phyloP scores from a whole-genome alignment of 35 echinoderm and acorn worm species.

The Heliocidaris erythrogramma region DNA sequence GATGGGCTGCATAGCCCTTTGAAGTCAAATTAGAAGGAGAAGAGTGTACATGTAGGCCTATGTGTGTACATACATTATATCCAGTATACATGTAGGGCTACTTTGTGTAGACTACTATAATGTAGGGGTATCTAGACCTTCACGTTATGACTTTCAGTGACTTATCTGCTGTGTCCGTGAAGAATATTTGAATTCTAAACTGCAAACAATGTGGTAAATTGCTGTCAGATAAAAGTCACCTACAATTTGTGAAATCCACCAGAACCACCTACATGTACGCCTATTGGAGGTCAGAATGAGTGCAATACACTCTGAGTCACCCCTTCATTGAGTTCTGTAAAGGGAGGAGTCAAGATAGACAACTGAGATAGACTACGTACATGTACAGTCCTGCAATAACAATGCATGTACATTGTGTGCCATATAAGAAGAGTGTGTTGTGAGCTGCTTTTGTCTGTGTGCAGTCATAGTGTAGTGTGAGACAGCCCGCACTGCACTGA shows the following conservation, averaged over 20 bases:
- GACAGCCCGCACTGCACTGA: not conserved
- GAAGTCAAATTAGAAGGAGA: too few relatives aligned
- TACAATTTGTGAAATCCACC: not conserved
- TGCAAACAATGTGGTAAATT: not conserved
- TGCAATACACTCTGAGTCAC: not conserved
- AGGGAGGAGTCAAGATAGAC: not conserved
- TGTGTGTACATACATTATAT: too few relatives aligned
- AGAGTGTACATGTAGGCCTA: too few relatives aligned
- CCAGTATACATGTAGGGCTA: too few relatives aligned
- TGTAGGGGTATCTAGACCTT: not conserved
- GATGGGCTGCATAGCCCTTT: too few relatives aligned
- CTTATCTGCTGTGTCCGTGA: too few relatives aligned
- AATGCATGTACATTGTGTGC: not conserved
- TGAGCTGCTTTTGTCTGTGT: not conserved
- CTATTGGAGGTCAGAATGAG: not conserved
- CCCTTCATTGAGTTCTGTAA: not conserved
- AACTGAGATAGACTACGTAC: too few relatives aligned
- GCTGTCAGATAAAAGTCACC: not conserved
- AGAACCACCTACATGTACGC: not conserved
- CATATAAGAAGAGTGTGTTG: not conserved
- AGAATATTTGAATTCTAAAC: not conserved
- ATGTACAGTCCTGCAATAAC: not conserved
- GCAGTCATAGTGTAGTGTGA: not conserved
- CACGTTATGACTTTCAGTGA: not conserved
- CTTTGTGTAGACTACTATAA: not conserved